Evolutionary conservation across 37 sponge, comb jelly and placozoan species (phyloP), one percentile per base, ranked within the genome.

Genomic region (Corticium candelabrum): DNA sequence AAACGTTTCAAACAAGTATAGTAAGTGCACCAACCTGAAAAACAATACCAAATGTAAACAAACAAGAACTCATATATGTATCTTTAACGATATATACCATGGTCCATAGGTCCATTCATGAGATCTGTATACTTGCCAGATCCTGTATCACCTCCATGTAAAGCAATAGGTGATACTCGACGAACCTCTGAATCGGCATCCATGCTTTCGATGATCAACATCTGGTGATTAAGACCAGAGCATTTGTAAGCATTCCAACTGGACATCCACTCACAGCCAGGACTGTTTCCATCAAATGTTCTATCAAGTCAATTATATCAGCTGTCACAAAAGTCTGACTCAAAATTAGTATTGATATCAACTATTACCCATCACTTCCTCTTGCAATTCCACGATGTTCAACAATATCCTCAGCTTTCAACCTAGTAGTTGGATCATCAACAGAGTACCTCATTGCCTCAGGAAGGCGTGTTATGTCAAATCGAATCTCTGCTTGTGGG

Each of bases 61-160:
- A 70, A 50, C 62, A 21, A n/a, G n/a, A n/a, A n/a, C n/a, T n/a
- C n/a, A n/a, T n/a, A n/a, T n/a, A n/a, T n/a, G n/a, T n/a, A n/a
- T 11, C 56, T 11, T 5, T 11, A 11, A 11, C 35, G 31, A 0
- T 36, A 76, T 82, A 29, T 2, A 87, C 94, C 94, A 79, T 93
- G 94, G 77, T 93, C 94, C 94, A 90, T 90, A 1, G 94, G 94
- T 74, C 94, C 94, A 79, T 93, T 93, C 30, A 93, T 70, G 1
- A 93, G 82, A 76, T 93, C 94, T 74, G 88, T 90, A 67, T 93
- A 93, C 40, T 75, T 34, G 21, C 82, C 94, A 41, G 35, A 31
- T 0, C 84, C 86, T 41, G 83, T 85, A 70, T 90, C 80, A n/a
- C 90, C 90, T 34, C 94, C 94, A 68, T 72, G 72, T n/a, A 93